Evolutionary conservation across 2,888 invertebrate species (phyloP), one percentile per base, ranked within the genome.

Genomic region (Caenorhabditis panamensis): DNA sequence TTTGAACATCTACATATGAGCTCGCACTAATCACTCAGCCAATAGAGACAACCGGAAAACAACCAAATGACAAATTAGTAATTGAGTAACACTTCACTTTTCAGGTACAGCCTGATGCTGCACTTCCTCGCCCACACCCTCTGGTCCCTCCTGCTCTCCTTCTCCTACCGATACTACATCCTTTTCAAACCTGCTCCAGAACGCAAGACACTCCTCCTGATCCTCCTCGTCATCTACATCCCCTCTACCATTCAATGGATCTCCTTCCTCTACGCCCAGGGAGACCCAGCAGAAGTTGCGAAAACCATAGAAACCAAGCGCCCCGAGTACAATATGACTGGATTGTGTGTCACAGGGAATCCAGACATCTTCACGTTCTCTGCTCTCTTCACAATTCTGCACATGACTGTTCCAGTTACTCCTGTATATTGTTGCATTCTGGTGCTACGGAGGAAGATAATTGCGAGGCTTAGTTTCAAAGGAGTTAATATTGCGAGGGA

Each of bases 381-480:
- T 26, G 72, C 83, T 9, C 36, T 82, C 2, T 83, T 54, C 28
- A 79, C 81, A 8, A 82, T 82, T 56, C 63, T 83, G n/a, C 83
- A 83, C 47, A 81, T 83, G 81, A 82, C 83, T 13, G 26, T 83
- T 2, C 83, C 83, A 8, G 67, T 83, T 11, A 75, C 82, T 41
- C 83, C 83, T 6, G 79, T 83, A 16, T 83, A 83, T 47, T 47
- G 47, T 37, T 62, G 68, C 24, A 82, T 84, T 37, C 53, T 82
- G 11, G 69, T 77, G 24, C 26, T 84, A 26, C 58, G 84, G 18
- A 36, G 54, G n/a, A 73, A 37, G 31, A 84, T 82, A 6, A 71
- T 75, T 11, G 20, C 56, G 1, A 66, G 62, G 26, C 49, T 84
- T 18, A 54, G 69, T 11, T 59, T 36, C 26, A 16, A 81, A 26